These are phyloP conservation scores for Onychorhynchus coronatus DNA, from an alignment of 2,113 vertebrate genomes.

Conservation along the genomic window DNA sequence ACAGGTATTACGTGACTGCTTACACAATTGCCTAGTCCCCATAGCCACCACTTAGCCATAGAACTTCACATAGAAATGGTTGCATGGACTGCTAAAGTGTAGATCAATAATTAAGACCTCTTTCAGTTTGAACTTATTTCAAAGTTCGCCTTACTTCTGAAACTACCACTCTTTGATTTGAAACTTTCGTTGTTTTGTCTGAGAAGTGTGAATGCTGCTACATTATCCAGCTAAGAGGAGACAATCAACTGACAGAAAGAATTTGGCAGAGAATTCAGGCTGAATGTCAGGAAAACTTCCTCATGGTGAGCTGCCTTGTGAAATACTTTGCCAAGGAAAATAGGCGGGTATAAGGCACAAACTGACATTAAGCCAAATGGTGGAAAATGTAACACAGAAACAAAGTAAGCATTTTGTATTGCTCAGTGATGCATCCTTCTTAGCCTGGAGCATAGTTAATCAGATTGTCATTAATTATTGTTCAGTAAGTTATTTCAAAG, in stretches of 20 bases:
- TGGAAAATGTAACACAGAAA: not conserved
- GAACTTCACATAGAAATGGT: not conserved
- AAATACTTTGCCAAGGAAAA: conserved; percentile 12
- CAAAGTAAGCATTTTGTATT: not conserved
- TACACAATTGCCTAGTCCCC: not conserved
- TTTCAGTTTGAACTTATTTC: not conserved
- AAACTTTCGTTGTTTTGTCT: not conserved
- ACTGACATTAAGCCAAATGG: not conserved
- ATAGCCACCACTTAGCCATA: not conserved
- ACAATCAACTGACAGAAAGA: conserved; percentile 15
- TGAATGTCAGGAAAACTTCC: conserved; percentile 19
- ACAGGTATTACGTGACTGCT: not conserved
- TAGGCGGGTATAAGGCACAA: not conserved
- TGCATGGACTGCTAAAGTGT: not conserved
- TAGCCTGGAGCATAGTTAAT: not conserved
- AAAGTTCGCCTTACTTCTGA: not conserved
- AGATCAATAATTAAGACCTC: not conserved
- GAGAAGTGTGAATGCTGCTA: not conserved
- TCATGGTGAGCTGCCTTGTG: not conserved
- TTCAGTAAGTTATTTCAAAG: not conserved
- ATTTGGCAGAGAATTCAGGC: not conserved
- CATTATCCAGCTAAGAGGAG: not conserved
- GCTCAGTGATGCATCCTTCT: not conserved
- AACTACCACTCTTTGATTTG: not conserved
- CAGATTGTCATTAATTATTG: not conserved